These are phyloP conservation scores for Acipenser transmontanus DNA, from an alignment of 2,797 vertebrate genomes.

Conservation along the genomic window DNA sequence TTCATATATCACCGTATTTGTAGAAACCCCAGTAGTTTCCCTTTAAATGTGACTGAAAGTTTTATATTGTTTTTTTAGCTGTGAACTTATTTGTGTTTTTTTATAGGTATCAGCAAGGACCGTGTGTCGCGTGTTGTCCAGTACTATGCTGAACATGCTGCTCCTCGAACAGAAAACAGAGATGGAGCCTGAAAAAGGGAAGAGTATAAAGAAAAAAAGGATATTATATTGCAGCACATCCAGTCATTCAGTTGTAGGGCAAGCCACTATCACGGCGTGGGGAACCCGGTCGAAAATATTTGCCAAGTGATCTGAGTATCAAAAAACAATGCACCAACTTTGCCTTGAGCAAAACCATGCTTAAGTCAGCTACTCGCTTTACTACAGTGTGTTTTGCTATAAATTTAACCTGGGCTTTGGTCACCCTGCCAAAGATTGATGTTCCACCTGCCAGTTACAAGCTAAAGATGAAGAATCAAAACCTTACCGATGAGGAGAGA, in stretches of 20 bases:
- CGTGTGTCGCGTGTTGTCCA: slow-evolving; percentile 7
- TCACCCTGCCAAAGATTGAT: slow-evolving; percentile 13
- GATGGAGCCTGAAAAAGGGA: not conserved
- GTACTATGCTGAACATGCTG: slow-evolving; percentile 14
- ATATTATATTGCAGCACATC: not conserved
- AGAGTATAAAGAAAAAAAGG: not conserved
- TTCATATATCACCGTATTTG: no score
- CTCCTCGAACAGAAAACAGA: not conserved
- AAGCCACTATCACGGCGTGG: slow-evolving; percentile 1
- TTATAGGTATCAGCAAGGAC: slow-evolving; percentile 17
- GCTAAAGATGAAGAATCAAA: slow-evolving; percentile 5
- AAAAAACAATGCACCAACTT: slow-evolving; percentile 15
- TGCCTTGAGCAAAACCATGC: slow-evolving; percentile 11
- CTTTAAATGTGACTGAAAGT: no score
- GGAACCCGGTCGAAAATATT: slow-evolving; percentile 14
- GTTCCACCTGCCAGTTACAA: slow-evolving; percentile 11
- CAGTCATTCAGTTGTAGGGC: no score
- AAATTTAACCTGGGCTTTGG: slow-evolving; percentile 18
- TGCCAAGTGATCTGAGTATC: slow-evolving; percentile 14
- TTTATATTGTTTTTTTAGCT: no score
- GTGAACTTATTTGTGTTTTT: not conserved
- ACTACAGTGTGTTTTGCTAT: slow-evolving; percentile 2
- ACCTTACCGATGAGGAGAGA: slow-evolving; percentile 13
- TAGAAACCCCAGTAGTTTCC: no score
- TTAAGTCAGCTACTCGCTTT: slow-evolving; percentile 15